phyloP scores from a whole-genome alignment of 2,113 vertebrate genomes.

The Chunga burmeisteri region DNA sequence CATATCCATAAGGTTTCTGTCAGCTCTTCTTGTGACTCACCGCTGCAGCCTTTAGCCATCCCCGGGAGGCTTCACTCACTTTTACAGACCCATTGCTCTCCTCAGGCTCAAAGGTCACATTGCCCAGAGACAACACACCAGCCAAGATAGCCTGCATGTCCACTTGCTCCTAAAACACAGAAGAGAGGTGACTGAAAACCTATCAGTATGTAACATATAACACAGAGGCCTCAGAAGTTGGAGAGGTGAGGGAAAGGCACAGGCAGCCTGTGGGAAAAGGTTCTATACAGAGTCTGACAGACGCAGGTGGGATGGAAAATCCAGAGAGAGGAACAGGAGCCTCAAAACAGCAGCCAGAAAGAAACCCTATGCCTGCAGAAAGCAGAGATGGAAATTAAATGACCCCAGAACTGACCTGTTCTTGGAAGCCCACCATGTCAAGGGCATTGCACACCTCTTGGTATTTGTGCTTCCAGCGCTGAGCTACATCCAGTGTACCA shows the following conservation, averaged over 20 bases:
- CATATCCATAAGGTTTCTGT: neutral
- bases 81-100: slow-evolving; percentile 65
- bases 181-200: neutral
- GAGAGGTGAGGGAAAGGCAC: neutral
- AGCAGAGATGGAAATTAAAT: neutral
- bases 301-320: neutral
- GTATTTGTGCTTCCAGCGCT: slow-evolving; percentile 72
- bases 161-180: slow-evolving; percentile 74
- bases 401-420: slow-evolving; percentile 68
- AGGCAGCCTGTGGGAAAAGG: neutral
- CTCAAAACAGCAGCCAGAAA: neutral
- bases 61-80: slow-evolving; percentile 55
- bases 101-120: slow-evolving; percentile 73
- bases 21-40: slow-evolving; percentile 56
- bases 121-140: slow-evolving; percentile 79
- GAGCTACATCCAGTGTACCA: slow-evolving; percentile 49
- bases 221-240: neutral
- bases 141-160: slow-evolving; percentile 78
- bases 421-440: slow-evolving; percentile 81
- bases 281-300: neutral
- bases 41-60: slow-evolving; percentile 78
- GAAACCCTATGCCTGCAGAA: neutral
- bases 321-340: neutral
- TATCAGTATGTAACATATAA: neutral
- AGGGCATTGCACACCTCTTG: slow-evolving; percentile 76